Evolutionary conservation across 2,113 vertebrate species (phyloP), one percentile per base, ranked within the genome.

Genomic region (Climacteris rufus): DNA sequence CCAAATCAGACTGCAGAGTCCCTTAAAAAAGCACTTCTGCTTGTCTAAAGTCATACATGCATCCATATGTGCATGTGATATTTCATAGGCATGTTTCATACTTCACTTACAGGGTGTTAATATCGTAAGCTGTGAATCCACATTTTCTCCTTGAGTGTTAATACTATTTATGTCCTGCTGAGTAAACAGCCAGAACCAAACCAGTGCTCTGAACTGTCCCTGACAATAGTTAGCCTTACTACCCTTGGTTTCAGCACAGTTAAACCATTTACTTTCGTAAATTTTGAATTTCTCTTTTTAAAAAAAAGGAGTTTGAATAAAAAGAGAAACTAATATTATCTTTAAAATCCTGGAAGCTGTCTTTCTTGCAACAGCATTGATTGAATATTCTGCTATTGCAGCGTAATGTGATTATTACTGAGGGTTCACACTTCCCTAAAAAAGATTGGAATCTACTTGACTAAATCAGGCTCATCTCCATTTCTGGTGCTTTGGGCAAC

Each of bases 131-230:
- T 89, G 70, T 56, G 95, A 95, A 94, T 93, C 93, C 96, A 95
- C 96, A 96, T 97, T 93, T 97, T 94, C 83, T 96, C 93, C 89
- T 88, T 11, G 12, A 83, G 96, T 79, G 96, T 97, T 97, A 97
- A 98, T 94, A 95, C 94, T 87, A 82, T 94, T 96, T 89, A 96
- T 37, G 93, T 93, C 97, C 96, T 93, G 96, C 94, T 94, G 96
- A 64, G 95, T 77, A 86, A 90, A 89, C 84, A 94, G 94, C 86
- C 94, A 75, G 92, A 59, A 64, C 49, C 40, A 88, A 83, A 68
- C 45, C 2, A 0, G 24, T 33, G 66, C 15, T 89, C 84, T 84
- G 53, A 94, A 79, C 81, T 18, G 56, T 21, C 66, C 74, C 83
- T 86, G 74, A 77, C 66, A 69, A 68, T 8, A 78, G 61, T 22